Conservation (phyloP, 2,797 vertebrate species). For the Oreochromis grahami region DNA sequence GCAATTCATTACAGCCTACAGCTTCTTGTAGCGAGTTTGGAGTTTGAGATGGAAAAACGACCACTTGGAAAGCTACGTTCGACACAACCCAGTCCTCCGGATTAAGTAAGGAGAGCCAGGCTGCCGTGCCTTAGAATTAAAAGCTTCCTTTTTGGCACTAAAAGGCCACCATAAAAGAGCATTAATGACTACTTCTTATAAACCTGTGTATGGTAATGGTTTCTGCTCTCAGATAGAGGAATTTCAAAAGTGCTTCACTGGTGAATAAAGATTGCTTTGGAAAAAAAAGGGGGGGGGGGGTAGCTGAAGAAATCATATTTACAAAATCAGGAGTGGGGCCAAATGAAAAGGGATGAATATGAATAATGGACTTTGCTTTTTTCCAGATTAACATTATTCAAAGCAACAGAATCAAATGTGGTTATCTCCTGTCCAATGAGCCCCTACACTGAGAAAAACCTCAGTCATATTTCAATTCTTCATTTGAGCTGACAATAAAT, state of each 20-base stretch:
- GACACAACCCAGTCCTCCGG: constrained; percentile 51
- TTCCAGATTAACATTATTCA: constrained; percentile 76
- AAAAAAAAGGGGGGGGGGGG: background rate
- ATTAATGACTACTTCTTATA: constrained; percentile 78
- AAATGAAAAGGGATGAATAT: constrained; percentile 73
- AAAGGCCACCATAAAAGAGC: constrained; percentile 72
- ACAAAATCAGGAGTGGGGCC: constrained; percentile 72
- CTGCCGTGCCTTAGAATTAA: constrained; percentile 63
- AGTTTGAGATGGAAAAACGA: constrained; percentile 46
- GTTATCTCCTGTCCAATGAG: constrained; percentile 76
- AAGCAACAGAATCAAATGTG: constrained; percentile 76
- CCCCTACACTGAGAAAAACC: constrained; percentile 59
- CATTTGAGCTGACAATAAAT: constrained; percentile 74
- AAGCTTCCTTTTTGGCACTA: constrained; percentile 74
- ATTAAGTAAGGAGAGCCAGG: constrained; percentile 63
- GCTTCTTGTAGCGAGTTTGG: constrained; percentile 8
- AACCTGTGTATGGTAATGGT: constrained; percentile 77
- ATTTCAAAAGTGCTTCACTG: constrained; percentile 75
- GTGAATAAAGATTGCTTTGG: constrained; percentile 74
- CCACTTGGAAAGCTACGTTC: constrained; percentile 50
- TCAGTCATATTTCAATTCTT: constrained; percentile 72
- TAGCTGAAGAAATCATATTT: constrained; percentile 76
- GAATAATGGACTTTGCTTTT: constrained; percentile 72
- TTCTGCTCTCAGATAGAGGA: constrained; percentile 74
- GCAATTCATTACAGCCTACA: constrained; percentile 31